phyloP scores from a whole-genome alignment of 2,797 vertebrate genomes.

The Typhlichthys eigenmanni region DNA sequence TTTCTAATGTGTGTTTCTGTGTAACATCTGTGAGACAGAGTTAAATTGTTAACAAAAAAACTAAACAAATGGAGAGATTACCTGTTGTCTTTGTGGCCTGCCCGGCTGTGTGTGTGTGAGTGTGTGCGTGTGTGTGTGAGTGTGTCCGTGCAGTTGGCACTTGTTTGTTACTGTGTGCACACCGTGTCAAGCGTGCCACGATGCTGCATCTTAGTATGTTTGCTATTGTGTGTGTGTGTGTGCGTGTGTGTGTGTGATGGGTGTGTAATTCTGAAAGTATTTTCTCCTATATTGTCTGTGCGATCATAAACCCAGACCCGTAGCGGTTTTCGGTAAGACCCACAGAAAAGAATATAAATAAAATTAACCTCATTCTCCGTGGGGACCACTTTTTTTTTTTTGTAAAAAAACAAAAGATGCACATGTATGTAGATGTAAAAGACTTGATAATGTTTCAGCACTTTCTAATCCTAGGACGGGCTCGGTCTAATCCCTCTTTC shows the following conservation, averaged over 20 bases:
- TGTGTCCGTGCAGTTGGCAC: background rate
- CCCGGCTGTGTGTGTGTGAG: conserved; percentile 27
- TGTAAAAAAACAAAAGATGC: conserved; percentile 72
- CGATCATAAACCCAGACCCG: conserved; percentile 66
- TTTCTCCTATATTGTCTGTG: conserved; percentile 61
- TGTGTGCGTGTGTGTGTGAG: conserved; percentile 16
- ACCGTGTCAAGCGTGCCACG: conserved; percentile 12
- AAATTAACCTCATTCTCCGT: conserved; percentile 74
- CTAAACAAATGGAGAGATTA: conserved; percentile 27
- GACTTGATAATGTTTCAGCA: conserved; percentile 85
- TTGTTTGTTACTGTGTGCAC: background rate
- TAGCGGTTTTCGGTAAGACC: conserved; percentile 56
- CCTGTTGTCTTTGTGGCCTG: conserved; percentile 53
- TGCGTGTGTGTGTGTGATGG: conserved; percentile 13
- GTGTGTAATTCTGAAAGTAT: conserved; percentile 24
- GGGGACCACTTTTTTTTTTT: conserved; percentile 79
- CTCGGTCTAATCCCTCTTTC: conserved; percentile 63
- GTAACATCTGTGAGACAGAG: conserved; percentile 31
- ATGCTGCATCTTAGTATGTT: conserved; percentile 14
- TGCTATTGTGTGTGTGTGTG: conserved; percentile 10
- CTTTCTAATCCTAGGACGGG: conserved; percentile 76
- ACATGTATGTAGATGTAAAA: conserved; percentile 80
- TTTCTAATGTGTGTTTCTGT: conserved; percentile 33
- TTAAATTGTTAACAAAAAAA: conserved; percentile 41
- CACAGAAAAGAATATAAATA: conserved; percentile 55